Conservation (phyloP, 1,140 invertebrate genomes). For the Zaprionus gabonicus region DNA sequence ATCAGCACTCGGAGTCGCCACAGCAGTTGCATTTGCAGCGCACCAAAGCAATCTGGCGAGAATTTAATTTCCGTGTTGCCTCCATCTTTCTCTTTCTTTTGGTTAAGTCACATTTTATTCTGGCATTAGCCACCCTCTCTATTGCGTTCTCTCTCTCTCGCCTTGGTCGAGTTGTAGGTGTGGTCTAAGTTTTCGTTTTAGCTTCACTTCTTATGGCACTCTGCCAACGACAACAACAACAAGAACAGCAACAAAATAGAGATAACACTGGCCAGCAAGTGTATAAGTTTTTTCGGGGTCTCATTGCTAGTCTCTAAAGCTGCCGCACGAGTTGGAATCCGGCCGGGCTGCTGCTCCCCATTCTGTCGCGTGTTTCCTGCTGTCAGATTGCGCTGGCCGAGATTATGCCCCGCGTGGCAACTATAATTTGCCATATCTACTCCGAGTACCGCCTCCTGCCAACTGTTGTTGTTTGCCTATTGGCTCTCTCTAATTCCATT, state of each 20-base stretch:
- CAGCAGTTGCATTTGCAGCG: constrained; percentile 19
- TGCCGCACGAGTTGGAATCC: constrained; percentile 23
- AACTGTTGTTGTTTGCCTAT: neutral
- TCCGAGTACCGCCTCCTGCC: neutral
- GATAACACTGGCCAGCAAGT: constrained; percentile 39
- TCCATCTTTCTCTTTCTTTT: neutral
- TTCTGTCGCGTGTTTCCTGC: neutral
- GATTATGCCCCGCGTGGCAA: constrained; percentile 60
- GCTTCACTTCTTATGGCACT: constrained; percentile 39
- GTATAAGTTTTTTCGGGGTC: constrained; percentile 13
- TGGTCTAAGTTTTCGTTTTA: constrained; percentile 42
- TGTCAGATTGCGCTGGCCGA: constrained; percentile 49
- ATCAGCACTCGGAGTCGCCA: constrained; percentile 26
- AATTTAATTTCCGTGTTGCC: constrained; percentile 54
- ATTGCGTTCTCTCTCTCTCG: neutral
- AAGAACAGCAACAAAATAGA: constrained; percentile 11
- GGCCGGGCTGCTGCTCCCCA: neutral
- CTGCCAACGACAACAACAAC: neutral
- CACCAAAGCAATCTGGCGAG: constrained; percentile 32
- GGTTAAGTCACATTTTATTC: constrained; percentile 43
- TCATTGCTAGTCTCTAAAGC: constrained; percentile 31
- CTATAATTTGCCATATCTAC: constrained; percentile 42
- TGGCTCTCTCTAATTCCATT: constrained; percentile 51
- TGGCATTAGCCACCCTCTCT: constrained; percentile 27
- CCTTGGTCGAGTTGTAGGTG: constrained; percentile 12